A percentile compares a stretch with the other conserved stretches of the same genome.
phyloP scores from a whole-genome alignment of 1,140 invertebrate species.

The Campoletis sonorensis region DNA sequence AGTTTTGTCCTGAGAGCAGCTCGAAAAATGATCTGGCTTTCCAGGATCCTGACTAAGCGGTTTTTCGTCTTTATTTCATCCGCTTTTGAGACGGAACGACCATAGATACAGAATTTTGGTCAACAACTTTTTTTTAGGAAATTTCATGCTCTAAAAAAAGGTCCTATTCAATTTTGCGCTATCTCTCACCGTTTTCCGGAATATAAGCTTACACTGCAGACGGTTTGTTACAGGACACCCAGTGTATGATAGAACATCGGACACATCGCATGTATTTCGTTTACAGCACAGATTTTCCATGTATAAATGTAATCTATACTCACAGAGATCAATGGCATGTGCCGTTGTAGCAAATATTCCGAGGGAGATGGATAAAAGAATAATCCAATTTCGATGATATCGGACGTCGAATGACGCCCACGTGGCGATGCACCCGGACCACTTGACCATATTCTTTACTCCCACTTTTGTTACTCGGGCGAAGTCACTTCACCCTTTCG shows the following conservation, averaged over 20 bases:
- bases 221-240: too few species aligned
- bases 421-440: slow-evolving; percentile 65
- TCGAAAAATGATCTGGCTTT: too few species aligned
- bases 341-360: slow-evolving; percentile 56
- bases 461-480: slow-evolving; percentile 57
- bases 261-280: not conserved
- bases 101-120: too few species aligned
- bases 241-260: not conserved
- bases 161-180: too few species aligned
- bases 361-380: slow-evolving; percentile 63
- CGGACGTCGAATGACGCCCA: slow-evolving; percentile 67
- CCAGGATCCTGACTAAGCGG: too few species aligned
- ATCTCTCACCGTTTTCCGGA: too few species aligned
- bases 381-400: slow-evolving; percentile 56
- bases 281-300: not conserved
- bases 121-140: too few species aligned
- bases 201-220: too few species aligned
- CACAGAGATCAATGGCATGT: slow-evolving; percentile 71
- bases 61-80: too few species aligned
- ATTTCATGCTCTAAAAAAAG: too few species aligned
- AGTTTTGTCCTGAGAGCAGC: too few species aligned
- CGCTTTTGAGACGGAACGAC: too few species aligned
- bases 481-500: slow-evolving; percentile 69
- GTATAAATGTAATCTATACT: slow-evolving; percentile 56
- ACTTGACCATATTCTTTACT: slow-evolving; percentile 68